Conservation (phyloP, 2,888 invertebrate genomes). For the Sphinx pinastri region DNA sequence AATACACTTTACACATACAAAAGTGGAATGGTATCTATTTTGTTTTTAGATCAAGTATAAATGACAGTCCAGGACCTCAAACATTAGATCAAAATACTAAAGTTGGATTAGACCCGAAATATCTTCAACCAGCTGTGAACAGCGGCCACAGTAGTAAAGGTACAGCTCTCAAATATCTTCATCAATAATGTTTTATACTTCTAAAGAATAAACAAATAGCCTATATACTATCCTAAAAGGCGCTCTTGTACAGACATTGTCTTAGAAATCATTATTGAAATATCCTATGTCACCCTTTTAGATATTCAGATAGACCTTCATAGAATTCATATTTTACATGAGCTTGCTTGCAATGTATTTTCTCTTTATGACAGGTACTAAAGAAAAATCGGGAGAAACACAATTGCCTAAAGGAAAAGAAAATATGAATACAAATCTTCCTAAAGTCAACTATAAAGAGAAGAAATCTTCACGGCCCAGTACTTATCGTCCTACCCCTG, state of each 20-base stretch:
- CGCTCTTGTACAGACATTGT: too few species aligned
- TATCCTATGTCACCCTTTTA: too few species aligned
- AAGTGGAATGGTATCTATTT: neutral
- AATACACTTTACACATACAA: too few species aligned
- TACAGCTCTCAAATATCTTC: conserved; percentile 32
- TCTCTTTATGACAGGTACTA: conserved; percentile 47
- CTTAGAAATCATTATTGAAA: too few species aligned
- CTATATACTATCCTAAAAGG: too few species aligned
- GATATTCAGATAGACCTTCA: too few species aligned
- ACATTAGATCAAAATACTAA: conserved; percentile 46
- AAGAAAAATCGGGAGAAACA: conserved; percentile 41
- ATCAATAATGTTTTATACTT: neutral
- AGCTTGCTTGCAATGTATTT: neutral
- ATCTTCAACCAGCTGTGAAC: conserved; percentile 64
- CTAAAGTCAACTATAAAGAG: conserved; percentile 75
- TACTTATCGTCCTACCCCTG: conserved; percentile 72
- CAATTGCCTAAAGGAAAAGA: conserved; percentile 65
- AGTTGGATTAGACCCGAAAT: conserved; percentile 72
- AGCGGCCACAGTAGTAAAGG: conserved; percentile 56
- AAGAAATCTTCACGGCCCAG: conserved; percentile 66
- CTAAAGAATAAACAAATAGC: neutral
- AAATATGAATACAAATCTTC: conserved; percentile 65
- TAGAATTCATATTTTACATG: neutral
- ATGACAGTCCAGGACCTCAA: conserved; percentile 63
- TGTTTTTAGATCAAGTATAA: conserved; percentile 58